Percentiles rank a stretch among this genome's conserved stretches.
These are phyloP conservation scores for Aegithalos caudatus DNA, from an alignment of 2,113 vertebrate species.

Conservation along the genomic window DNA sequence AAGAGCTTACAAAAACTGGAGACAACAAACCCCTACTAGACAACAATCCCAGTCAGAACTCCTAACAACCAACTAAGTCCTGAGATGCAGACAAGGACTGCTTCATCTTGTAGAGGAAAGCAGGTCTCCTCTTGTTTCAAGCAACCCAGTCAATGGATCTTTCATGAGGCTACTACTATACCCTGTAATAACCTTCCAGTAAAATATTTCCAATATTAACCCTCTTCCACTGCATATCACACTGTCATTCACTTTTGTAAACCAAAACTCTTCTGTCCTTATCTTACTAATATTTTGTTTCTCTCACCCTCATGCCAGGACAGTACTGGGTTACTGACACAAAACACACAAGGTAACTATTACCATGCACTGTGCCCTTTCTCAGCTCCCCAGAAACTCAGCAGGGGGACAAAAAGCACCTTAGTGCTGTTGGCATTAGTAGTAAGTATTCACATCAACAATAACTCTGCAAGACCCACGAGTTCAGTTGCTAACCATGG, in stretches of 20 bases:
- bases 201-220: neutral
- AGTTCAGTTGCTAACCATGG: neutral
- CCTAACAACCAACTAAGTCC: neutral
- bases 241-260: neutral
- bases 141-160: neutral
- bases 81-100: neutral
- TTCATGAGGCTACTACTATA: neutral
- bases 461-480: neutral
- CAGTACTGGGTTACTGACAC: neutral
- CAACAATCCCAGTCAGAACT: neutral
- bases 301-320: neutral
- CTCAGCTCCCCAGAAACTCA: neutral
- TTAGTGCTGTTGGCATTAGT: neutral
- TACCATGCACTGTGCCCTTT: neutral
- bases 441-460: neutral
- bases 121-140: neutral
- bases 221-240: neutral
- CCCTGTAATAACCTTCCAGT: neutral
- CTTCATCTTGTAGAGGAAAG: neutral
- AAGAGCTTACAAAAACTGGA: neutral
- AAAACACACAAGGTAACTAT: neutral
- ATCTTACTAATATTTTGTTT: neutral
- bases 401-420: rapidly evolving
- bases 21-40: neutral
- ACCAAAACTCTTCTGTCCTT: neutral